Conservation (phyloP, 2,888 invertebrate species). For the Trichacis sp. region DNA sequence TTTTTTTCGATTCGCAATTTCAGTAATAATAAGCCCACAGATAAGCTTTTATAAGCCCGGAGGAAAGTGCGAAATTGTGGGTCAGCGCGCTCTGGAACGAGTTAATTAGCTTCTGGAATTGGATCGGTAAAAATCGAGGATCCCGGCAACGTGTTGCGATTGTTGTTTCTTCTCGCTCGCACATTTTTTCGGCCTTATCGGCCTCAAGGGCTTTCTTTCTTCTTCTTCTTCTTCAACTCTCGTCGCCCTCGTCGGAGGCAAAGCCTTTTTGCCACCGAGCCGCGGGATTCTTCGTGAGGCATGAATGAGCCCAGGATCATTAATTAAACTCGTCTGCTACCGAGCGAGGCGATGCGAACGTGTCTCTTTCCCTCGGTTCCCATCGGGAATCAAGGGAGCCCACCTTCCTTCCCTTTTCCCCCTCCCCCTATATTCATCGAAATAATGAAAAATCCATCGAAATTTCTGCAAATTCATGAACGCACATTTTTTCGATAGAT, state of each 20-base stretch:
- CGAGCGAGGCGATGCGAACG: conserved; percentile 13
- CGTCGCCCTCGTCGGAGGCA: too few relatives aligned
- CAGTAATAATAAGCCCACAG: neutral
- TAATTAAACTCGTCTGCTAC: conserved; percentile 59
- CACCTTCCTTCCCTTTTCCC: too few relatives aligned
- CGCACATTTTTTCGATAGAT: too few relatives aligned
- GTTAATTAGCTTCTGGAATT: conserved; percentile 63
- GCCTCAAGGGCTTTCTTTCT: conserved; percentile 3
- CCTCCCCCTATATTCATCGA: too few relatives aligned
- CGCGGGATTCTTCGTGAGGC: conserved; percentile 49
- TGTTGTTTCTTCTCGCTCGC: conserved; percentile 45
- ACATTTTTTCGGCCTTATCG: conserved; percentile 25
- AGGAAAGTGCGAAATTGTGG: conserved; percentile 36
- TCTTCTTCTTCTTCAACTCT: conserved; percentile 32
- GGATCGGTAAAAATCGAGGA: conserved; percentile 52
- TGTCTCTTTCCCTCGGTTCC: neutral
- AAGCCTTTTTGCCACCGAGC: conserved; percentile 41
- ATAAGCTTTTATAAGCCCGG: neutral
- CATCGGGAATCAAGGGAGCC: neutral
- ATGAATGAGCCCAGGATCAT: conserved; percentile 60
- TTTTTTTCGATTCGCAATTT: neutral
- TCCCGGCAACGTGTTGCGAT: conserved; percentile 57
- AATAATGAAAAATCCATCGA: too few relatives aligned
- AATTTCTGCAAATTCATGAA: too few relatives aligned
- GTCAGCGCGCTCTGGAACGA: conserved; percentile 31